A percentile compares a stretch with the other conserved stretches of the same genome.
Evolutionary conservation across 2,888 invertebrate genomes (phyloP).

Genomic region (Polyommatus iphigenia): DNA sequence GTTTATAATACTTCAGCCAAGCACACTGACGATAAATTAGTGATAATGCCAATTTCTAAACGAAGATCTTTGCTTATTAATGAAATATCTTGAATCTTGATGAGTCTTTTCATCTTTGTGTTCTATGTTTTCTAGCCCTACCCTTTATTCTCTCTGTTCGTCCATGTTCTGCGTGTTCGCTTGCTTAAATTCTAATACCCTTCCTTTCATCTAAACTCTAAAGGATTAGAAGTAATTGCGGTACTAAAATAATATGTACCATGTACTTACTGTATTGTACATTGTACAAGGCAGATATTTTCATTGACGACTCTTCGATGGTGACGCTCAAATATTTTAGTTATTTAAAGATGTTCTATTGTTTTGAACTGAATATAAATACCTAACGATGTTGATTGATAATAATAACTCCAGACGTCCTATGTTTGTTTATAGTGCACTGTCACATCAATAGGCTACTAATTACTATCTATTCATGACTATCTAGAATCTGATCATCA

Average conservation of each 20-base stretch:
- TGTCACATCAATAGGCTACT: background rate
- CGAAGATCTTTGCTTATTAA: background rate
- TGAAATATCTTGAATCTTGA: background rate
- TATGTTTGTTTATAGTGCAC: background rate
- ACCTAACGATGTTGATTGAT: slow-evolving; percentile 1
- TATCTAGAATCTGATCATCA: background rate
- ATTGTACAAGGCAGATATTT: background rate
- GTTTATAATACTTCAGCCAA: background rate
- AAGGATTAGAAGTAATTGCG: background rate
- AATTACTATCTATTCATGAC: background rate
- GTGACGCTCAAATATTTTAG: background rate
- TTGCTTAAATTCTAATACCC: too few species aligned
- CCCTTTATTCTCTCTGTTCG: too few species aligned
- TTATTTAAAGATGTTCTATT: background rate
- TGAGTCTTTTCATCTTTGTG: background rate
- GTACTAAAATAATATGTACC: too few species aligned
- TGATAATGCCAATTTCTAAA: background rate
- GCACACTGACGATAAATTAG: background rate
- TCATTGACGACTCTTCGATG: background rate
- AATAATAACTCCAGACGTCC: background rate
- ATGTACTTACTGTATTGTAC: too few species aligned
- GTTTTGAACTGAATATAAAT: slow-evolving; percentile 2
- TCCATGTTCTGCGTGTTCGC: background rate
- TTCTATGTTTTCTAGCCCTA: too few species aligned
- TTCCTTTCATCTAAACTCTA: background rate